Base-by-base conservation (phyloP, 2,888 invertebrate species). In the Endotricha flammealis region DNA sequence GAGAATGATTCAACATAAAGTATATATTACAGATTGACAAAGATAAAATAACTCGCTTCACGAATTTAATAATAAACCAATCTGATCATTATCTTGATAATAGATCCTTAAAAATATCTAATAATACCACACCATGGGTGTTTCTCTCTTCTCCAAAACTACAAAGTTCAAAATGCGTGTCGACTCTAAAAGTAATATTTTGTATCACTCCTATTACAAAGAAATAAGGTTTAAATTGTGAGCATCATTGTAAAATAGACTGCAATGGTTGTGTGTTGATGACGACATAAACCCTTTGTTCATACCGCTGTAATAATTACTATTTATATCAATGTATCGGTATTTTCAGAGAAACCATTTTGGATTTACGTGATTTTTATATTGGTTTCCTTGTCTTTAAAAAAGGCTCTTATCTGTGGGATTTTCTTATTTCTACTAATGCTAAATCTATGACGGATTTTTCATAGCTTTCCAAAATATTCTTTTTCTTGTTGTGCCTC, bases 11-110 rank as follows among this genome's bases (percentile, higher is more conserved):
- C 12, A n/a, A 12, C 10, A 11, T 4, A 14, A 14, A 11, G 4
- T 6, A 8, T 20, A 4, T 6, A 20, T 20, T 20, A 20, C 20
- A 20, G 20, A 20, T 20, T 20, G 20, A 20, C 20, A 20, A 6
- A 20, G 20, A 20, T 20, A 20, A 20, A 25, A 25, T 25, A 25
- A 11, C 24, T 25, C 6, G 10, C 6, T 25, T 25, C 24, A 25
- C 24, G 9, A 25, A 25, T 5, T 11, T 25, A 20, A 10, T 17
- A 33, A 17, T 27, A 12, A 20, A 14, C 14, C 16, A 24, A 25
- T 25, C 16, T 33, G 33, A 33, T 33, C 16, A 28, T 13, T 34
- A 34, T 34, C 28, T 34, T 6, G 12, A 34, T 22, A 17, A 27
- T 11, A 33, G 13, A 16, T 27, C 12, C 29, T 27, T 17, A 14